Conservation (phyloP, 1,140 invertebrate species). For the Subanguina moxae region DNA sequence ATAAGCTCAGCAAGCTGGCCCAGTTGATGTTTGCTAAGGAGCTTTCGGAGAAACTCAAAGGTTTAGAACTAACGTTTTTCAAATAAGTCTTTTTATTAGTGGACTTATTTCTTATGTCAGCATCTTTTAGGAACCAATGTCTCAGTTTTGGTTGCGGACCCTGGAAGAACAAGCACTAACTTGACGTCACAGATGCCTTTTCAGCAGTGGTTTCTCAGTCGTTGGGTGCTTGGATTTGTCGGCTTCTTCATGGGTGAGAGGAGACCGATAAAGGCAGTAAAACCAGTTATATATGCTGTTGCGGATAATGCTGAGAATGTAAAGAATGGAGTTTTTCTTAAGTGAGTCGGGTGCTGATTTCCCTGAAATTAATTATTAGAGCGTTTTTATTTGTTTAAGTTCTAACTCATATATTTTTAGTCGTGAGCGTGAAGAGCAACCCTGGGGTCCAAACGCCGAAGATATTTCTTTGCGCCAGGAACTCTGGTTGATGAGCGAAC, state of each 20-base stretch:
- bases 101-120: not conserved
- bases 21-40: conserved; percentile 54
- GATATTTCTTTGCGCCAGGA: conserved; percentile 34
- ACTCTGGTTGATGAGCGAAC: conserved; percentile 48
- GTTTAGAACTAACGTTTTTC: conserved; percentile 21
- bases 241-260: conserved; percentile 46
- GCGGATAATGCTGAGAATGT: conserved; percentile 45
- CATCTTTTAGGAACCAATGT: conserved; percentile 48
- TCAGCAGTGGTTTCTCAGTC: conserved; percentile 51
- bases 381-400: not conserved
- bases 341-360: conserved; percentile 26
- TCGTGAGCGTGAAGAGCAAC: conserved; percentile 26
- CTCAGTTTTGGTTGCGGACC: conserved; percentile 51
- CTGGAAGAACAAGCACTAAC: conserved; percentile 51
- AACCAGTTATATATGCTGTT: conserved; percentile 50
- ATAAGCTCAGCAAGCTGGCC: conserved; percentile 34
- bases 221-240: conserved; percentile 49
- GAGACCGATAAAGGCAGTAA: conserved; percentile 37
- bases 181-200: conserved; percentile 37
- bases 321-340: conserved; percentile 44
- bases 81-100: conserved; percentile 9
- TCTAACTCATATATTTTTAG: conserved; percentile 19
- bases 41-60: conserved; percentile 50
- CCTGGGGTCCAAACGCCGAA: conserved; percentile 41
- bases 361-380: conserved; percentile 16